These are phyloP conservation scores for Chionodraco myersi DNA, from an alignment of 2,113 vertebrate genomes.

Conservation along the genomic window DNA sequence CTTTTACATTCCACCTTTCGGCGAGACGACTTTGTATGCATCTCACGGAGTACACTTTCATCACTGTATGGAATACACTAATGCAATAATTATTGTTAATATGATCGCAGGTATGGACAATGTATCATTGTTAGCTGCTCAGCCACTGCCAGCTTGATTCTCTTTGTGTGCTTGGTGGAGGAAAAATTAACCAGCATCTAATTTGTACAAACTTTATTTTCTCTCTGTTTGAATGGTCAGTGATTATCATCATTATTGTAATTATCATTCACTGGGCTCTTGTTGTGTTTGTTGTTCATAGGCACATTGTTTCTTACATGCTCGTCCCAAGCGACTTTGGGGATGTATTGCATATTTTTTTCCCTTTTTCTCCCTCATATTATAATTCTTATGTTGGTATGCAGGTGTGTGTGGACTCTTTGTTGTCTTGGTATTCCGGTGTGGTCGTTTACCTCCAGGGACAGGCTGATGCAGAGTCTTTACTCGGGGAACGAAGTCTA, in stretches of 20 bases:
- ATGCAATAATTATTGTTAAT: slow-evolving; percentile 70
- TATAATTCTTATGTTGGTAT: slow-evolving; percentile 13
- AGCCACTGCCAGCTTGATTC: slow-evolving; percentile 50
- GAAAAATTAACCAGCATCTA: slow-evolving; percentile 59
- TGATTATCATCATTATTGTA: slow-evolving; percentile 72
- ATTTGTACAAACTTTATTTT: slow-evolving; percentile 72
- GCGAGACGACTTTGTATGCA: slow-evolving; percentile 23
- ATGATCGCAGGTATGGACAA: slow-evolving; percentile 61
- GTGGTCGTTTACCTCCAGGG: slow-evolving; percentile 37
- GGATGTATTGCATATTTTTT: slow-evolving; percentile 23
- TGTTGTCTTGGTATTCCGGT: slow-evolving; percentile 46
- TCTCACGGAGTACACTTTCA: slow-evolving; percentile 40
- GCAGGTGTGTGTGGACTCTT: slow-evolving; percentile 26
- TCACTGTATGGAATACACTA: slow-evolving; percentile 35
- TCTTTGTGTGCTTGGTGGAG: slow-evolving; percentile 29
- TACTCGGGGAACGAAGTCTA: slow-evolving; percentile 7
- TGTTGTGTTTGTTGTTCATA: slow-evolving; percentile 57
- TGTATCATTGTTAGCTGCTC: slow-evolving; percentile 65
- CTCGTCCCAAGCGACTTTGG: slow-evolving; percentile 36
- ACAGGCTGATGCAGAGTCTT: slow-evolving; percentile 40
- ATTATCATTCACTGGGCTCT: slow-evolving; percentile 70
- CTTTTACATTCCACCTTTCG: slow-evolving; percentile 17
- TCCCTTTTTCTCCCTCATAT: neutral
- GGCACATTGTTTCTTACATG: slow-evolving; percentile 7
- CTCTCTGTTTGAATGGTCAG: slow-evolving; percentile 56